A percentile compares a stretch with the other conserved stretches of the same genome.
phyloP scores from a whole-genome alignment of 2,113 vertebrate species.

The Hemibagrus wyckioides region DNA sequence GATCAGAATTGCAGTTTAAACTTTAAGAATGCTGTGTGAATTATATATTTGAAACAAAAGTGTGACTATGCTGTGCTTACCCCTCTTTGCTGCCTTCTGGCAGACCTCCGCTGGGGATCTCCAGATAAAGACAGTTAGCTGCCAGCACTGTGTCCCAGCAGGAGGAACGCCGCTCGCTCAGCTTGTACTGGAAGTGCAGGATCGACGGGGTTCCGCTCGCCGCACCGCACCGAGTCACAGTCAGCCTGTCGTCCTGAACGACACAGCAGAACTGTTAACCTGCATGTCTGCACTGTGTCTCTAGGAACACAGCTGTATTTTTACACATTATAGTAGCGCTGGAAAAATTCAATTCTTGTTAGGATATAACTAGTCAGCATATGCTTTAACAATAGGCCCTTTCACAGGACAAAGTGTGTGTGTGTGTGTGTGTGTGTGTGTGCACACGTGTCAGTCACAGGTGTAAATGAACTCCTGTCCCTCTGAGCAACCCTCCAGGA shows the following conservation, averaged over 20 bases:
- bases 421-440: constrained; percentile 43
- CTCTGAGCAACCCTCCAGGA: constrained; percentile 52
- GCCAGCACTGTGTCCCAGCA: constrained; percentile 90
- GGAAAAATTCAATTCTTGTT: constrained; percentile 2
- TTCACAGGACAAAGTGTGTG: background rate
- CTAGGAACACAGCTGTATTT: background rate
- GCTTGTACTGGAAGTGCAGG: constrained; percentile 90
- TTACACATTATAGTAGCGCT: background rate
- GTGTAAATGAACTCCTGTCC: constrained; percentile 60
- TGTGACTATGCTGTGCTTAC: constrained; percentile 68
- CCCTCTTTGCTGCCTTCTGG: constrained; percentile 96
- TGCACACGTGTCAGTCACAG: constrained; percentile 36
- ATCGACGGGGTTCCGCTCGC: constrained; percentile 80
- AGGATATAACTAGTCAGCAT: background rate
- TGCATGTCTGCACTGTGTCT: background rate
- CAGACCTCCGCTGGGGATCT: constrained; percentile 87
- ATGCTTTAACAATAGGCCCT: constrained; percentile 22
- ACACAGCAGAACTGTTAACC: background rate
- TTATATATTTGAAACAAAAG: background rate
- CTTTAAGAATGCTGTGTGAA: background rate
- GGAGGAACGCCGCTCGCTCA: constrained; percentile 86
- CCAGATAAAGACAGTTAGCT: constrained; percentile 89
- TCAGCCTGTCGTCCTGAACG: constrained; percentile 48
- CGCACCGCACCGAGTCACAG: constrained; percentile 84
- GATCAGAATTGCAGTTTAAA: background rate